These are phyloP conservation scores for Polyommatus icarus DNA, from an alignment of 2,888 invertebrate genomes.

Conservation along the genomic window DNA sequence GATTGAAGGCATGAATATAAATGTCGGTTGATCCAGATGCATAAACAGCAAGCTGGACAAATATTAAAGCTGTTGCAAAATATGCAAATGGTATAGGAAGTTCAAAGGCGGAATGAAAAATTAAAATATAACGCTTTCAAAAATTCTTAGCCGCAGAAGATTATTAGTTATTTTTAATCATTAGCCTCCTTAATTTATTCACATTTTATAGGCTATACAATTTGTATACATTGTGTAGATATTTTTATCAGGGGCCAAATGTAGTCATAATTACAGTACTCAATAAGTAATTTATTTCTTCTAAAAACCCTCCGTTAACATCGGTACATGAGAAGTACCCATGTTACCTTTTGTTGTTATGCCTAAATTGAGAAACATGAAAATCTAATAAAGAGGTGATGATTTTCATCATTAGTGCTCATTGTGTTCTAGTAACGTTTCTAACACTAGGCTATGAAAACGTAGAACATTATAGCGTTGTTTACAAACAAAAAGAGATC, in stretches of 20 bases:
- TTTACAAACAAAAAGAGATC: neutral
- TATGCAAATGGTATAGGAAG: constrained; percentile 14
- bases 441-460: neutral
- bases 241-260: too few species aligned
- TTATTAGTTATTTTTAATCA: too few species aligned
- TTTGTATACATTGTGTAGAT: too few species aligned
- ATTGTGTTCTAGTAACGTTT: neutral
- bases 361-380: neutral
- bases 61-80: constrained; percentile 20
- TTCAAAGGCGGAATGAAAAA: neutral
- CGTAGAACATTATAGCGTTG: neutral
- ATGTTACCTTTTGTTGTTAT: neutral
- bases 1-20: constrained; percentile 4
- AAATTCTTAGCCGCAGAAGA: too few species aligned
- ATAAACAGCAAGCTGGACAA: constrained; percentile 27
- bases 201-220: too few species aligned
- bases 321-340: too few species aligned
- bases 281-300: neutral
- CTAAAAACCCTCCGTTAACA: too few species aligned
- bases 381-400: neutral
- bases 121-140: neutral
- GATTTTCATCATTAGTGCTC: neutral
- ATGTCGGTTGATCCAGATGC: constrained; percentile 15
- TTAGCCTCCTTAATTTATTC: too few species aligned
- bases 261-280: too few species aligned